A percentile compares a stretch with the other conserved stretches of the same genome.
phyloP scores from a whole-genome alignment of 2,888 invertebrate species.

The Branchipolynoe longqiensis region DNA sequence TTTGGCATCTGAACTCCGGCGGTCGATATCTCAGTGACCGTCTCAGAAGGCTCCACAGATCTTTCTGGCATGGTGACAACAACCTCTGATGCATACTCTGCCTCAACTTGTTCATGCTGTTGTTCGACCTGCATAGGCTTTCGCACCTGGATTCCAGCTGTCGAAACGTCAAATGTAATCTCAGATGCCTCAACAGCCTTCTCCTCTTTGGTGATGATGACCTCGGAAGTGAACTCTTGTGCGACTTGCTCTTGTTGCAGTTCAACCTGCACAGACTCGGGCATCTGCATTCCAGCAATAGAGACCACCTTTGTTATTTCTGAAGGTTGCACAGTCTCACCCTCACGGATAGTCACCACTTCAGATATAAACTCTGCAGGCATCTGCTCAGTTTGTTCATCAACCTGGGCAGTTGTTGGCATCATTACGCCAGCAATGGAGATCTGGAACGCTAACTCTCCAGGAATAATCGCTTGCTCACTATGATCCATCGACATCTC shows the following conservation, averaged over 20 bases:
- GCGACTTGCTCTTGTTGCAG: conserved; percentile 50
- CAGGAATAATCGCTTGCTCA: conserved; percentile 57
- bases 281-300: conserved; percentile 27
- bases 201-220: conserved; percentile 52
- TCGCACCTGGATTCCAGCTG: conserved; percentile 38
- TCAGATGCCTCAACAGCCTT: conserved; percentile 47
- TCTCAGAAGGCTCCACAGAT: conserved; percentile 48
- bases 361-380: conserved; percentile 55
- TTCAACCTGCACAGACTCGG: conserved; percentile 17
- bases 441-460: conserved; percentile 53
- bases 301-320: conserved; percentile 34
- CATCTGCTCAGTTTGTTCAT: conserved; percentile 50
- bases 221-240: conserved; percentile 55
- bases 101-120: conserved; percentile 8
- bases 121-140: conserved; percentile 48
- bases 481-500: conserved; percentile 31
- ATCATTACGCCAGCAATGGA: not conserved
- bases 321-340: conserved; percentile 37
- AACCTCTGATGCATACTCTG: conserved; percentile 54
- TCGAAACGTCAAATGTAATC: not conserved
- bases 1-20: conserved; percentile 5
- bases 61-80: conserved; percentile 44
- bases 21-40: conserved; percentile 15
- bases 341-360: conserved; percentile 31
- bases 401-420: conserved; percentile 52